These are phyloP conservation scores for Conistra vaccinii DNA, from an alignment of 2,888 invertebrate species.

Conservation along the genomic window DNA sequence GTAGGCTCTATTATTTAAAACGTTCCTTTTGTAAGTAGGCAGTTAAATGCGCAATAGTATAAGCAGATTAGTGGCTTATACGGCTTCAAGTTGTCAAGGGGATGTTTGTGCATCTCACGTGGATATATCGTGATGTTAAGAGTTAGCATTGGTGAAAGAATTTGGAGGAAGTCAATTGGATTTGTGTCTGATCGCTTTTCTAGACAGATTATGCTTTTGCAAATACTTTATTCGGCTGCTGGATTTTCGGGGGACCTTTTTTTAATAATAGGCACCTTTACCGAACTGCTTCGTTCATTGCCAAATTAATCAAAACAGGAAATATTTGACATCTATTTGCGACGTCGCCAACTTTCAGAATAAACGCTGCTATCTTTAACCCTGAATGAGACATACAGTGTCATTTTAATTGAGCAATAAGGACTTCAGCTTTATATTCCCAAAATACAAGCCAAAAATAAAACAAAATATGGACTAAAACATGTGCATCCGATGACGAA, in stretches of 20 bases:
- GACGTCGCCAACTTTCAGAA: too few relatives aligned
- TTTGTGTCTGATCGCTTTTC: conserved; percentile 5
- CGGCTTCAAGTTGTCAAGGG: conserved; percentile 47
- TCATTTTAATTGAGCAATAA: not conserved
- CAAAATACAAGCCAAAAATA: not conserved
- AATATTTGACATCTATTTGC: too few relatives aligned
- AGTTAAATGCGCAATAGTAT: conserved; percentile 33
- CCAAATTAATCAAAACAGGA: too few relatives aligned
- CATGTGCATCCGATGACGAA: conserved; percentile 37
- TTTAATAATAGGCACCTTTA: too few relatives aligned
- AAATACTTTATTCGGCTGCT: not conserved
- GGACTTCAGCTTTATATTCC: not conserved
- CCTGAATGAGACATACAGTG: not conserved
- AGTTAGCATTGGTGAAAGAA: not conserved
- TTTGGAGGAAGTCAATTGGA: conserved; percentile 1
- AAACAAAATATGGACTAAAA: conserved; percentile 15
- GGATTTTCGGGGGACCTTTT: too few relatives aligned
- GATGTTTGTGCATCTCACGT: not conserved
- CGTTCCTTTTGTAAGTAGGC: conserved; percentile 10
- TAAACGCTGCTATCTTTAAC: too few relatives aligned
- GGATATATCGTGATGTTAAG: not conserved
- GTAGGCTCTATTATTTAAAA: not conserved
- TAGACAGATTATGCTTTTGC: not conserved
- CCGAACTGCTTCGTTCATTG: too few relatives aligned
- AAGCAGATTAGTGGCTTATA: conserved; percentile 51